phyloP scores from a whole-genome alignment of 2,888 invertebrate genomes.

The Tenodera sinensis region DNA sequence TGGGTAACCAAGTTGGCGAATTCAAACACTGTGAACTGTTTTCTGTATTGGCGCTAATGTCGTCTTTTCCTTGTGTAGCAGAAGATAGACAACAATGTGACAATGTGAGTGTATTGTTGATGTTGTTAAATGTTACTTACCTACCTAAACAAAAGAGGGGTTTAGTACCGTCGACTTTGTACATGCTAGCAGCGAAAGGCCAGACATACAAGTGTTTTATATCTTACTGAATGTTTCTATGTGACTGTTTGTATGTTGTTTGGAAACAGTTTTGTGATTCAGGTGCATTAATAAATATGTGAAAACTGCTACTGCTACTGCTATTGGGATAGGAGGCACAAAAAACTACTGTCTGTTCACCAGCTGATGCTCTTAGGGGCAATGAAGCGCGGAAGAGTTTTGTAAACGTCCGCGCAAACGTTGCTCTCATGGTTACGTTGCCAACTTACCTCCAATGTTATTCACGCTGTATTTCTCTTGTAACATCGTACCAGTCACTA shows the following conservation, averaged over 20 bases:
- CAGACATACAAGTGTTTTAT: background rate
- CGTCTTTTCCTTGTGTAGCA: background rate
- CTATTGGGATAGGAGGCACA: too few species aligned
- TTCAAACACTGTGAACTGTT: background rate
- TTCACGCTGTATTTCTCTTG: too few species aligned
- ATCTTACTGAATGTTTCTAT: background rate
- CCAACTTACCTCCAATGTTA: too few species aligned
- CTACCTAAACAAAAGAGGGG: too few species aligned
- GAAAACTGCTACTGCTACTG: background rate
- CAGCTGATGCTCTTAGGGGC: too few species aligned
- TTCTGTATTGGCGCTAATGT: background rate
- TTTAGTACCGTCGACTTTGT: background rate
- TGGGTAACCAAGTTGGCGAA: background rate
- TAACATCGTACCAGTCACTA: too few species aligned
- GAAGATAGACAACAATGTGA: too few species aligned
- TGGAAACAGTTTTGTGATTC: background rate
- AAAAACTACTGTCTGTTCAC: too few species aligned
- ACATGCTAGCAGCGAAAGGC: background rate
- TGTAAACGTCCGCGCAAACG: too few species aligned
- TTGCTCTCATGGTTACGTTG: too few species aligned
- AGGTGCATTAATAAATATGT: background rate
- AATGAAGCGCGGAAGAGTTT: too few species aligned
- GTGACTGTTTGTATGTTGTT: background rate
- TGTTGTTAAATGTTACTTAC: too few species aligned
- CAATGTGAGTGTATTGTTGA: background rate